Base-by-base conservation (phyloP, 2,797 vertebrate species). In the Pseudomugil tenellus region DNA sequence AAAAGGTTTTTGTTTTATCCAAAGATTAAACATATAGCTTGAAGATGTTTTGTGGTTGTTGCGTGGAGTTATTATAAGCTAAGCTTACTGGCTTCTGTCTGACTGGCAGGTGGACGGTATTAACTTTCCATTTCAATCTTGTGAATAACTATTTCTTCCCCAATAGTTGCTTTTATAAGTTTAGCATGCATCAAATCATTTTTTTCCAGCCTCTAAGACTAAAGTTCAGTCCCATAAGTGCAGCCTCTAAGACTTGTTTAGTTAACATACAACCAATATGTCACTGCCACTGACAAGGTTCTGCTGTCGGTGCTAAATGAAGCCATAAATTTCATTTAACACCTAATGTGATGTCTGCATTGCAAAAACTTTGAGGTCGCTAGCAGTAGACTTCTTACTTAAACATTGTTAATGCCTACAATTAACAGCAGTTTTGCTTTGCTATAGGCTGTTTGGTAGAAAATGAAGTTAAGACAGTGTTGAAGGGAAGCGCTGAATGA, bases 391-490 rank as follows among this genome's bases (percentile, higher is more conserved):
- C 37, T 26, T 66, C 76, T 52, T 80, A 35, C 62, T 79, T 39
- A 53, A 76, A 72, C 56, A 60, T 76, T 54, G 59, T 51, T 84
- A 68, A 72, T 79, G 63, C 64, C 83, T 70, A 76, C 81, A 28
- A 26, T 23, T 76, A 74, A 60, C 70, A 79, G 49, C 77, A 68
- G 66, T 64, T 79, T 65, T 67, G 25, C n/a, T 1, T 65, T 5
- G 39, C 89, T 75, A 43, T 54, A 19, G 80, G 84, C 84, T 72
- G 17, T 74, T 65, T 70, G 52, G 49, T n/a, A n/a, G 58, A 70
- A 80, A 79, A 75, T 61, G 39, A 55, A 76, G 71, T 78, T 84
- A 72, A 80, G 79, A 55, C 72, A 66, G 55, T 72, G 52, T 78
- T 69, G 64, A 77, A 64, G 56, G 64, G 51, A 52, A 67, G 46